Percentiles rank a stretch among this genome's conserved stretches.
These are phyloP conservation scores for Agriopis marginaria DNA, from an alignment of 2,888 invertebrate genomes.

Conservation along the genomic window DNA sequence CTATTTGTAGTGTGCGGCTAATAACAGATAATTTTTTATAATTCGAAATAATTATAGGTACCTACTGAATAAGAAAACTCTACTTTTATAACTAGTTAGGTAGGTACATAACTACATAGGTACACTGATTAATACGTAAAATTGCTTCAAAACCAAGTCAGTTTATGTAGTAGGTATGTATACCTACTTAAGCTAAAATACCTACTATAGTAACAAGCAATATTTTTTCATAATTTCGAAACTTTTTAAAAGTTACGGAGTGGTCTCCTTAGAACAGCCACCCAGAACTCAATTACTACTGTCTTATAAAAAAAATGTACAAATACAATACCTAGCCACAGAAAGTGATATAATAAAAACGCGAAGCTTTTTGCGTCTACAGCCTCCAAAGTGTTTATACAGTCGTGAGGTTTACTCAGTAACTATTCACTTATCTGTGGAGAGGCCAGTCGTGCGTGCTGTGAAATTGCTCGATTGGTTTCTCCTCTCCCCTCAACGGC, in stretches of 20 bases:
- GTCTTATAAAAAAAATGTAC: background rate
- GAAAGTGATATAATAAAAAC: slow-evolving; percentile 49
- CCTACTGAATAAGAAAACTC: too few relatives aligned
- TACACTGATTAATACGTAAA: too few relatives aligned
- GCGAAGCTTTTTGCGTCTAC: slow-evolving; percentile 52
- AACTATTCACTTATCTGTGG: slow-evolving; percentile 35
- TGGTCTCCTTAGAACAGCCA: background rate
- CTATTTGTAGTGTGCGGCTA: background rate
- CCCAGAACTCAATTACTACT: background rate
- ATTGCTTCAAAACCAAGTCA: too few relatives aligned
- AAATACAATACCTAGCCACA: slow-evolving; percentile 10
- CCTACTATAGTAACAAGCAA: too few relatives aligned
- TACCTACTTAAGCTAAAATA: too few relatives aligned
- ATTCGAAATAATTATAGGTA: background rate
- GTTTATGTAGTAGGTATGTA: too few relatives aligned
- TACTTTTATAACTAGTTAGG: too few relatives aligned
- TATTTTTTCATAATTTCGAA: too few relatives aligned
- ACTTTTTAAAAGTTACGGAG: too few relatives aligned
- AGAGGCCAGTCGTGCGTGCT: slow-evolving; percentile 77
- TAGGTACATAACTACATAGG: too few relatives aligned
- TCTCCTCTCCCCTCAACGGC: slow-evolving; percentile 50
- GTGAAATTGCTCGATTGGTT: slow-evolving; percentile 73
- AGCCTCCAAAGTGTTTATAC: slow-evolving; percentile 59
- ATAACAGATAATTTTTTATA: background rate
- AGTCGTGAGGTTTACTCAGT: slow-evolving; percentile 61